Percentiles rank a stretch among this genome's conserved stretches.
Evolutionary conservation across 2,797 vertebrate genomes (phyloP).

Genomic region (Molossus molossus): DNA sequence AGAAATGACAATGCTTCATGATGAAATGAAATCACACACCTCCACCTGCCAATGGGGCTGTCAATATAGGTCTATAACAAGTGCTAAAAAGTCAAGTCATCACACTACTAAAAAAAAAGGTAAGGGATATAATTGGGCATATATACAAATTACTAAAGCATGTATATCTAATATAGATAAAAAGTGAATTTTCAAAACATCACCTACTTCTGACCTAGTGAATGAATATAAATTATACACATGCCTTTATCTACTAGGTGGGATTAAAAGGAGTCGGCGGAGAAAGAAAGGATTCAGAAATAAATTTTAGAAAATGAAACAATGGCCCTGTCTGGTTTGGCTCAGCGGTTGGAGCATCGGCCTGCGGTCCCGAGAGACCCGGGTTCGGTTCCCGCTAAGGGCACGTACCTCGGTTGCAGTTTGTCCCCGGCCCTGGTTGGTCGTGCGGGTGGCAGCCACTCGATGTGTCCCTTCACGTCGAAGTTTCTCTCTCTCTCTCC

Average conservation of each 20-base stretch:
- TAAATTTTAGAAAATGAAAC: slow-evolving; percentile 35
- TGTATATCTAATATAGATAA: slow-evolving; percentile 61
- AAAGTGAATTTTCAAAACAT: slow-evolving; percentile 73
- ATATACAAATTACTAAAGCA: slow-evolving; percentile 75
- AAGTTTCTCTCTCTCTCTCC: no score
- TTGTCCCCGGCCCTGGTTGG: no score
- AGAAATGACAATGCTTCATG: slow-evolving; percentile 71
- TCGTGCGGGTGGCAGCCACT: no score
- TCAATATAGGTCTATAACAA: slow-evolving; percentile 59
- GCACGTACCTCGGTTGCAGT: no score
- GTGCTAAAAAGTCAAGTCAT: slow-evolving; percentile 72
- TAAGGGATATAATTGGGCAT: slow-evolving; percentile 72
- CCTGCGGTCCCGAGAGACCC: no score
- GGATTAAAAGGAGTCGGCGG: not conserved
- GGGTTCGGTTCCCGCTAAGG: no score
- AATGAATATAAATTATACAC: slow-evolving; percentile 71
- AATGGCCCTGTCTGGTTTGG: no score
- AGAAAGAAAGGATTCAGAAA: slow-evolving; percentile 41
- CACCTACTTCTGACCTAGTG: slow-evolving; percentile 64
- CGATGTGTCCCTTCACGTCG: no score
- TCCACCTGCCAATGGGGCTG: slow-evolving; percentile 61
- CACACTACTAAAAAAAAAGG: slow-evolving; percentile 70
- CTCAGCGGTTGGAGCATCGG: no score
- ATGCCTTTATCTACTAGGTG: slow-evolving; percentile 1
- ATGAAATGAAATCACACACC: slow-evolving; percentile 40